Evolutionary conservation across 2,888 invertebrate genomes (phyloP).

Genomic region (Apodemia mormo): DNA sequence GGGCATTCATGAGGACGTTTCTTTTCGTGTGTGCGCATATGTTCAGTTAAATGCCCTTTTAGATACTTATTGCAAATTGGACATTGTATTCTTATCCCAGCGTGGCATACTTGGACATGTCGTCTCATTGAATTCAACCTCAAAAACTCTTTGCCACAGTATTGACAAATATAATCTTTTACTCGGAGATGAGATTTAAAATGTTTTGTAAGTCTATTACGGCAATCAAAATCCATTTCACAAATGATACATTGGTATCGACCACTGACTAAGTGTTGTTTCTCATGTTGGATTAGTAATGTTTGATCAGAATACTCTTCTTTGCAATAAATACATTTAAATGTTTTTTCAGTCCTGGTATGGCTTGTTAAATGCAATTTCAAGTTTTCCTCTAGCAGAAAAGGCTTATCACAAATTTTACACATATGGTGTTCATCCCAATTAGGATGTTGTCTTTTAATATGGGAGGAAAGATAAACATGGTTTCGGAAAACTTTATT

Average conservation of each 20-base stretch:
- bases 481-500: conserved; percentile 84
- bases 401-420: conserved; percentile 87
- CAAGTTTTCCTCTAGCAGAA: conserved; percentile 88
- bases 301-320: conserved; percentile 56
- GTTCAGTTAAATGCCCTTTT: conserved; percentile 91
- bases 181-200: conserved; percentile 87
- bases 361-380: conserved; percentile 88
- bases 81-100: conserved; percentile 89
- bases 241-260: conserved; percentile 88
- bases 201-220: conserved; percentile 83
- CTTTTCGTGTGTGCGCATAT: conserved; percentile 90
- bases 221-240: conserved; percentile 85
- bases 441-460: conserved; percentile 78
- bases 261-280: conserved; percentile 87
- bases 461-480: conserved; percentile 84
- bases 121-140: conserved; percentile 88
- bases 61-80: conserved; percentile 90
- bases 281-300: conserved; percentile 84
- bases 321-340: conserved; percentile 86
- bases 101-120: conserved; percentile 89
- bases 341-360: conserved; percentile 66
- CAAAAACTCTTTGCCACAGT: conserved; percentile 90
- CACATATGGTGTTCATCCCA: conserved; percentile 83
- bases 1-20: conserved; percentile 89
- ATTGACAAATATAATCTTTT: conserved; percentile 89